These are phyloP conservation scores for Drosophila nigrodunni DNA, from an alignment of 1,140 invertebrate species.

Conservation along the genomic window DNA sequence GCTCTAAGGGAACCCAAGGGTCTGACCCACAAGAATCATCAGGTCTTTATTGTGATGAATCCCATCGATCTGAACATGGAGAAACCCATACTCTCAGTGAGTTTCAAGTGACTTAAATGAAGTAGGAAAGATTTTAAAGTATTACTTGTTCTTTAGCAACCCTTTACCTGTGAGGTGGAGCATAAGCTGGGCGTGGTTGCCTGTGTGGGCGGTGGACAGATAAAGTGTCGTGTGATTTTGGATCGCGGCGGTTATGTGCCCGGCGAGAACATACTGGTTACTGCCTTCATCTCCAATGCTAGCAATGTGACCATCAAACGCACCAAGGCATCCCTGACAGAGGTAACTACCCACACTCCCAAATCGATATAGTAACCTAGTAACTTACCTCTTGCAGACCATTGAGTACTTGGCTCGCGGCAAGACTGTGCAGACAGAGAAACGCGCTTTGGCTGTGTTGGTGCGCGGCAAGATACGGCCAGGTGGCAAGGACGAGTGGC, in stretches of 20 bases:
- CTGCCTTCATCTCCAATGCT: conserved; percentile 93
- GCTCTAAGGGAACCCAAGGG: conserved; percentile 95
- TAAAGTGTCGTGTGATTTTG: conserved; percentile 93
- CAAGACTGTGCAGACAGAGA: conserved; percentile 94
- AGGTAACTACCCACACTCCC: conserved; percentile 86
- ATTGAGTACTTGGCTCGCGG: conserved; percentile 95
- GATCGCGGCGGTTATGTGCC: conserved; percentile 97
- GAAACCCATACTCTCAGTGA: conserved; percentile 91
- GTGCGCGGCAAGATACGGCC: conserved; percentile 93
- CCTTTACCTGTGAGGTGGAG: conserved; percentile 95
- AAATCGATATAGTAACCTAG: not conserved
- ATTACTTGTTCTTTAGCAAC: conserved; percentile 89
- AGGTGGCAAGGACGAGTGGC: conserved; percentile 91
- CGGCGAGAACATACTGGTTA: conserved; percentile 95
- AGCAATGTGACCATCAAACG: conserved; percentile 91
- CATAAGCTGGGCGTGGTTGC: conserved; percentile 92
- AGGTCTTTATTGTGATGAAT: conserved; percentile 98
- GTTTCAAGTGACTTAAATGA: not conserved
- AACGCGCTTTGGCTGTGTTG: conserved; percentile 92
- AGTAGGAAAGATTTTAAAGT: too few species aligned
- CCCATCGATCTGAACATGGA: conserved; percentile 97
- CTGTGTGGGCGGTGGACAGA: conserved; percentile 92
- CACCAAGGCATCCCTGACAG: conserved; percentile 91
- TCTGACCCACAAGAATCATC: conserved; percentile 97
- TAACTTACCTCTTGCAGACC: conserved; percentile 85